These are phyloP conservation scores for Ptychoptera contaminata DNA, from an alignment of 2,888 invertebrate species.

Conservation along the genomic window DNA sequence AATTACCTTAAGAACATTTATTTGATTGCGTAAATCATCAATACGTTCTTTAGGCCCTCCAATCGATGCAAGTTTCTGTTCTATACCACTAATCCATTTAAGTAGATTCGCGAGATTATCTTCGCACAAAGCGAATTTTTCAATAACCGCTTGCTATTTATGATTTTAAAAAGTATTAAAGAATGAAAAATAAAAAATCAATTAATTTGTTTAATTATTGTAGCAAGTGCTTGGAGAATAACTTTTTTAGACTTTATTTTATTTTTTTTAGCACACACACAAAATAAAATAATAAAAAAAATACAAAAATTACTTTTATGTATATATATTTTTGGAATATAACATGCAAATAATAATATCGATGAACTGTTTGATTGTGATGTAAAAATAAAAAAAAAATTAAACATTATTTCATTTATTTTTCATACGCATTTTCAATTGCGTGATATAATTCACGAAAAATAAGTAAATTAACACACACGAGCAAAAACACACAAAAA, in stretches of 20 bases:
- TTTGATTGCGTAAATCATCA: slow-evolving; percentile 76
- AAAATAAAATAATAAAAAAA: slow-evolving; percentile 29
- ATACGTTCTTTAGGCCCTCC: slow-evolving; percentile 75
- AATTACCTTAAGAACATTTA: slow-evolving; percentile 67
- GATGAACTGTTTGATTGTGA: too few relatives aligned
- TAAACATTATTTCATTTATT: slow-evolving; percentile 1
- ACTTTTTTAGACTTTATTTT: slow-evolving; percentile 20
- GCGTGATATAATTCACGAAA: too few relatives aligned
- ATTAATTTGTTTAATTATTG: slow-evolving; percentile 3
- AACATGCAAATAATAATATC: too few relatives aligned
- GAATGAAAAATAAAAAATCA: slow-evolving; percentile 7
- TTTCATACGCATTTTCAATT: too few relatives aligned
- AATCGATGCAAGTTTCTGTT: slow-evolving; percentile 68
- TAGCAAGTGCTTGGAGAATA: slow-evolving; percentile 14
- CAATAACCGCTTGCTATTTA: slow-evolving; percentile 81
- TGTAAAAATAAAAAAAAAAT: too few relatives aligned
- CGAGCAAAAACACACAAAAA: too few relatives aligned
- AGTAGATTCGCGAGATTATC: slow-evolving; percentile 70
- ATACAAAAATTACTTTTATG: slow-evolving; percentile 30
- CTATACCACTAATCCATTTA: slow-evolving; percentile 75
- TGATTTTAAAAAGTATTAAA: slow-evolving; percentile 2
- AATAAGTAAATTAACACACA: too few relatives aligned
- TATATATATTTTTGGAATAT: neutral
- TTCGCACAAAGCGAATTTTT: slow-evolving; percentile 83
- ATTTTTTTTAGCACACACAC: slow-evolving; percentile 21